Conservation (phyloP, 2,888 invertebrate genomes). For the Drosophila nigritarsus region DNA sequence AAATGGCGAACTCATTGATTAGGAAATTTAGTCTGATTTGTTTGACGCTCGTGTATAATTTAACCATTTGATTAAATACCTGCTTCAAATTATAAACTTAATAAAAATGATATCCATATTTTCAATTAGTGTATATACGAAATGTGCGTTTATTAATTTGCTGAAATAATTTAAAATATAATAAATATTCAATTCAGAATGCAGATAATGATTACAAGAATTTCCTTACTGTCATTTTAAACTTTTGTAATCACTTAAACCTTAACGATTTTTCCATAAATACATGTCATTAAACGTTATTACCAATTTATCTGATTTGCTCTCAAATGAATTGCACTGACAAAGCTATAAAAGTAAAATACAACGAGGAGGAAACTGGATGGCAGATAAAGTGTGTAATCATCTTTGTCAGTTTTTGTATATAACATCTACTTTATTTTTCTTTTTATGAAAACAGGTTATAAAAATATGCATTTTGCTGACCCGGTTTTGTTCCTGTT, state of each 20-base stretch:
- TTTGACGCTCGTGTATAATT: not conserved
- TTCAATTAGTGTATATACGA: not conserved
- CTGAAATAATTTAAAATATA: not conserved
- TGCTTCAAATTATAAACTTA: not conserved
- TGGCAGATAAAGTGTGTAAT: not conserved
- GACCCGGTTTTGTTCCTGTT: not conserved
- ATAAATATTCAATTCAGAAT: not conserved
- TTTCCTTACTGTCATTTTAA: not conserved
- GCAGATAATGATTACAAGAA: not conserved
- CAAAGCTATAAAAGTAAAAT: constrained; percentile 4
- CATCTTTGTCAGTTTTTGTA: not conserved
- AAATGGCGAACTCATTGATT: not conserved
- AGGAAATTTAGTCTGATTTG: not conserved
- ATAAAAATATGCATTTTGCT: not conserved
- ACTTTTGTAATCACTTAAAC: not conserved
- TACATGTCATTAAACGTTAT: constrained; percentile 1
- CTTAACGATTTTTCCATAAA: not conserved
- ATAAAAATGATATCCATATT: not conserved
- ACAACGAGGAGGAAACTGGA: not conserved
- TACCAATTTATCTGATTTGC: constrained; percentile 3
- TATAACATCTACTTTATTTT: not conserved
- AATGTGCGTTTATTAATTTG: not conserved
- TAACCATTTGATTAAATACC: not conserved
- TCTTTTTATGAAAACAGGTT: not conserved
- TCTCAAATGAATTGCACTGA: not conserved